These are phyloP conservation scores for Antheraea yamamai DNA, from an alignment of 2,888 invertebrate species.

Conservation along the genomic window DNA sequence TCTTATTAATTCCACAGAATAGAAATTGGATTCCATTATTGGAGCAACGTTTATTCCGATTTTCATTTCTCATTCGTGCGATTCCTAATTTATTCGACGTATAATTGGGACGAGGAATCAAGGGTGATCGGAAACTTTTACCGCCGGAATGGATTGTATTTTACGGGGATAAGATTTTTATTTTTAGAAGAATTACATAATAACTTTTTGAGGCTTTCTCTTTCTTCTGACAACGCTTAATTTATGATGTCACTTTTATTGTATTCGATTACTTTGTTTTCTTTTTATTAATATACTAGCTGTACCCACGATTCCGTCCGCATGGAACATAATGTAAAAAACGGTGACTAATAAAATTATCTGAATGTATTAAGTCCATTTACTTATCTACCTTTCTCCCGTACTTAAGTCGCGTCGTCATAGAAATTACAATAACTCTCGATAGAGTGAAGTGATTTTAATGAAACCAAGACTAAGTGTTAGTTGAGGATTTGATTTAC, in stretches of 20 bases:
- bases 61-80: slow-evolving; percentile 55
- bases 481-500: too few relatives aligned
- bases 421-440: too few relatives aligned
- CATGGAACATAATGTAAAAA: too few relatives aligned
- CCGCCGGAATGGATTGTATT: not conserved
- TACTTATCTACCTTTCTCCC: too few relatives aligned
- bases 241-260: not conserved
- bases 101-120: slow-evolving; percentile 57
- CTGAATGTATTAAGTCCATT: too few relatives aligned
- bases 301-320: too few relatives aligned
- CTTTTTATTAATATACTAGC: not conserved
- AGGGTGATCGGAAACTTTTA: slow-evolving; percentile 25
- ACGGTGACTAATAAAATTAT: too few relatives aligned
- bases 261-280: not conserved
- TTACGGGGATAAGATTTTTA: slow-evolving; percentile 1
- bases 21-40: slow-evolving; percentile 69
- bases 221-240: not conserved
- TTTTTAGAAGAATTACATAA: not conserved
- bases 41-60: slow-evolving; percentile 62
- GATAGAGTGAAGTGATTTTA: too few relatives aligned
- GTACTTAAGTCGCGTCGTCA: too few relatives aligned
- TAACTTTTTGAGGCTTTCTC: not conserved
- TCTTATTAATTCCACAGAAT: slow-evolving; percentile 62
- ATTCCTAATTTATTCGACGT: slow-evolving; percentile 64
- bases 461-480: too few relatives aligned